A percentile compares a stretch with the other conserved stretches of the same genome.
These are phyloP conservation scores for Pachypanchax playfairii DNA, from an alignment of 2,113 vertebrate species.

Conservation along the genomic window DNA sequence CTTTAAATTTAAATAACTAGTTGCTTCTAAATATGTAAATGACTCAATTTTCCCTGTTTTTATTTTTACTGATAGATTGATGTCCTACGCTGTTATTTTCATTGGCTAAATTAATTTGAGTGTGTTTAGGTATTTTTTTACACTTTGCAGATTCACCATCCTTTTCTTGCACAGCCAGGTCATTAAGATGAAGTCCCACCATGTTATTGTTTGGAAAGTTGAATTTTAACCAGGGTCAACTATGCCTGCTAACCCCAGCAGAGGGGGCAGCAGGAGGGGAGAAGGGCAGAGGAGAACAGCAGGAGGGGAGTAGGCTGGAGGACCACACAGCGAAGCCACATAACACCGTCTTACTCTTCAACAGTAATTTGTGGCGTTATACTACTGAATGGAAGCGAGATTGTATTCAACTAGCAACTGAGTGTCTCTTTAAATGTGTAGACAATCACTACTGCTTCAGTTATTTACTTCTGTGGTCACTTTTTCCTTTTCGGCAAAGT, in stretches of 20 bases:
- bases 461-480: slow-evolving; percentile 33
- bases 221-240: slow-evolving; percentile 74
- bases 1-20: too few relatives aligned
- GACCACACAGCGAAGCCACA: slow-evolving; percentile 75
- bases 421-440: slow-evolving; percentile 47
- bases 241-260: slow-evolving; percentile 66
- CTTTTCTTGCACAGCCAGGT: slow-evolving; percentile 9
- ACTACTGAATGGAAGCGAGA: slow-evolving; percentile 56
- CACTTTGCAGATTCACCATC: slow-evolving; percentile 27
- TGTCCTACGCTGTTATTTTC: background rate
- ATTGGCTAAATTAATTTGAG: slow-evolving; percentile 4
- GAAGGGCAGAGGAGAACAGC: slow-evolving; percentile 52
- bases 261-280: slow-evolving; percentile 67
- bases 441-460: slow-evolving; percentile 42
- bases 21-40: too few relatives aligned
- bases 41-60: too few relatives aligned
- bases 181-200: slow-evolving; percentile 30
- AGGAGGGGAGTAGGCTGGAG: slow-evolving; percentile 48
- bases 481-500: slow-evolving; percentile 13
- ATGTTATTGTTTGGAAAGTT: slow-evolving; percentile 49
- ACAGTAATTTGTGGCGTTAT: slow-evolving; percentile 70
- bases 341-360: slow-evolving; percentile 60
- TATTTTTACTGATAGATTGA: too few relatives aligned
- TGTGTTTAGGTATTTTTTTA: slow-evolving; percentile 15
- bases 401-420: slow-evolving; percentile 48